These are phyloP conservation scores for Adela reaumurella DNA, from an alignment of 2,888 invertebrate genomes.

Conservation along the genomic window DNA sequence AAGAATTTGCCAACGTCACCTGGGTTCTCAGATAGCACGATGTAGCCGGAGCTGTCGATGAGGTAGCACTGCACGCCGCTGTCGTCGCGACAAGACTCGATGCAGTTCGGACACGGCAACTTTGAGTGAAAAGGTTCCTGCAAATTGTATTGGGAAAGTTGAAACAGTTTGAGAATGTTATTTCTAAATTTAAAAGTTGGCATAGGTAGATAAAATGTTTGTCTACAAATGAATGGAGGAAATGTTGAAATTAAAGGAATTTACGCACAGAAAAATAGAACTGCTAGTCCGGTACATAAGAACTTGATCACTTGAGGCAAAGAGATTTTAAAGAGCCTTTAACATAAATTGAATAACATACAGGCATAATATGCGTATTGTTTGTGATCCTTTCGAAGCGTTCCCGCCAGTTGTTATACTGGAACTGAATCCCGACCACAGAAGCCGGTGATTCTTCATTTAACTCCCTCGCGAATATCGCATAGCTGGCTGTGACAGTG, in stretches of 20 bases:
- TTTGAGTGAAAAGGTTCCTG: slow-evolving; percentile 21
- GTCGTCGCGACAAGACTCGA: slow-evolving; percentile 53
- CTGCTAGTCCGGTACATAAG: too few relatives aligned
- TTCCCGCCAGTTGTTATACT: slow-evolving; percentile 64
- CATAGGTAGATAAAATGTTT: too few relatives aligned
- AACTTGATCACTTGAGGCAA: too few relatives aligned
- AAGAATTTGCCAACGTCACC: slow-evolving; percentile 80
- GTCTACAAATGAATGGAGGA: too few relatives aligned
- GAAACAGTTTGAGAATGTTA: too few relatives aligned
- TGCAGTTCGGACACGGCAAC: slow-evolving; percentile 40
- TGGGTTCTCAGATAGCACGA: slow-evolving; percentile 67
- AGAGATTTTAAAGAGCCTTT: too few relatives aligned
- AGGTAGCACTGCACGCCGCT: slow-evolving; percentile 75
- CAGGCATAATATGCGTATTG: too few relatives aligned
- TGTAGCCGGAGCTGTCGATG: slow-evolving; percentile 89
- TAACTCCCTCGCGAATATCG: slow-evolving; percentile 77
- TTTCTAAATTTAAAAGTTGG: too few relatives aligned
- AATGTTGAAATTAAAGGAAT: slow-evolving; percentile 13
- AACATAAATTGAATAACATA: too few relatives aligned
- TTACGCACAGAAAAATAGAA: too few relatives aligned
- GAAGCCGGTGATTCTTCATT: slow-evolving; percentile 78
- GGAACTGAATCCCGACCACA: slow-evolving; percentile 84
- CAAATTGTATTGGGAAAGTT: too few relatives aligned
- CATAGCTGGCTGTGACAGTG: slow-evolving; percentile 76
- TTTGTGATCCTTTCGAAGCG: slow-evolving; percentile 65